Evolutionary conservation across 2,113 vertebrate species (phyloP), one percentile per base, ranked within the genome.

Genomic region (Lathamus discolor): DNA sequence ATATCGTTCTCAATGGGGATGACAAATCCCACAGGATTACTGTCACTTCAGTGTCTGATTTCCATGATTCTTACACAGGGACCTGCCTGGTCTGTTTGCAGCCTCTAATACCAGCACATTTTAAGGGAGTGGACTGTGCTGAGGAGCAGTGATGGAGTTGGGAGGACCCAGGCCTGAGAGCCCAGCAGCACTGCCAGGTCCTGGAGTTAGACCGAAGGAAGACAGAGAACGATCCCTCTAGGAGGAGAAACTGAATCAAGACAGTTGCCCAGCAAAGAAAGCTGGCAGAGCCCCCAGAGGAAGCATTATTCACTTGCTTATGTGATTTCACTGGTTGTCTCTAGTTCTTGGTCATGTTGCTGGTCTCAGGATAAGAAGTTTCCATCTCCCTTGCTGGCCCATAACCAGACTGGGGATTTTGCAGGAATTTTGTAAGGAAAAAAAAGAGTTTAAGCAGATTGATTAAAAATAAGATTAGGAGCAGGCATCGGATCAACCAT

Each of bases 1-100:
- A 4, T 4, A 44, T 37, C 44, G 11, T 68, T 27, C 62, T 68
- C 0, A 0, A 46, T 72, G 39, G 17, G 18, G 23, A 43, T 72
- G 52, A 62, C 29, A 69, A 76, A 83, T 22, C 62, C 13, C 63
- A 35, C 63, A 66, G 14, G 23, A 63, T 4, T 31, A 14, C 43
- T 28, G 48, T n/a, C 39, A 43, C 33, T 79, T 79, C 43, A 35
- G 48, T 2, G 4, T 51, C 51, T 59, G 54, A 33, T 46, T 41
- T 72, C 28, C 31, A 43, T 28, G 12, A 31, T 52, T 83, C 35
- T 77, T 31, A 48, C 5, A 8, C 31, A 49, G 6, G 4, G 39
- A 44, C 51, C 49, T 72, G 6, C 8, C 28, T 54, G 20, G 31
- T 13, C 54, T 11, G 5, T 75, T 89, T 63, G 29, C 33, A 75